Percentiles rank a stretch among this genome's conserved stretches.
phyloP scores from a whole-genome alignment of 2,888 invertebrate genomes.

The Globia sparganii region DNA sequence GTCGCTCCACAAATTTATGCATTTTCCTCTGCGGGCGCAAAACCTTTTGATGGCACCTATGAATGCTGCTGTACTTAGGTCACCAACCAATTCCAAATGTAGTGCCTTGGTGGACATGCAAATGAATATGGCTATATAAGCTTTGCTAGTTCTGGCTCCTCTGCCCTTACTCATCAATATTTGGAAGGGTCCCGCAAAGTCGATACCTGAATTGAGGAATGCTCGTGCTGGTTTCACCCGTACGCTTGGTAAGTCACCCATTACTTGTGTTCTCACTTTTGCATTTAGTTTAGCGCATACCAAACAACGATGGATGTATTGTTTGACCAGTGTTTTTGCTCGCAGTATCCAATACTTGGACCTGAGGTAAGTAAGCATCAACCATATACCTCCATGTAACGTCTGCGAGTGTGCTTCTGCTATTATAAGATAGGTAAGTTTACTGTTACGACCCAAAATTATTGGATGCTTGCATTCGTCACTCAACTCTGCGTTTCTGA shows the following conservation, averaged over 20 bases:
- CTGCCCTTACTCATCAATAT: neutral
- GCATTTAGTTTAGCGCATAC: neutral
- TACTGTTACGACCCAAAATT: neutral
- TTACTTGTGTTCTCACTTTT: constrained; percentile 3
- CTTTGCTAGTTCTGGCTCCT: neutral
- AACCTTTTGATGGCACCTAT: constrained; percentile 1
- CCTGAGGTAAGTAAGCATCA: constrained; percentile 5
- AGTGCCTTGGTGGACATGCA: constrained; percentile 9
- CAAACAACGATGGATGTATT: constrained; percentile 4
- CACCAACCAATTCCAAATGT: constrained; percentile 2
- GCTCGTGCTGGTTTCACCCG: constrained; percentile 15
- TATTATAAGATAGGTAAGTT: neutral
- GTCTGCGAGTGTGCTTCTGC: constrained; percentile 1
- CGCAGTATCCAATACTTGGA: constrained; percentile 7
- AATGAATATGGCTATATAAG: neutral
- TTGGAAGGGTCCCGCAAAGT: constrained; percentile 9
- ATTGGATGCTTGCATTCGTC: neutral
- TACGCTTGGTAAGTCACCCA: constrained; percentile 17
- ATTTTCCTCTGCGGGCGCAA: constrained; percentile 10
- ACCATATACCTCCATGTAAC: neutral
- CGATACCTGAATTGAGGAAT: constrained; percentile 10
- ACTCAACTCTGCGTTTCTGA: neutral
- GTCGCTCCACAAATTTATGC: constrained; percentile 17
- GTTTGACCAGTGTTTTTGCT: neutral
- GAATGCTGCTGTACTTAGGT: constrained; percentile 12